Evolutionary conservation across 2,113 vertebrate genomes (phyloP).

Genomic region (Corythaixoides concolor): DNA sequence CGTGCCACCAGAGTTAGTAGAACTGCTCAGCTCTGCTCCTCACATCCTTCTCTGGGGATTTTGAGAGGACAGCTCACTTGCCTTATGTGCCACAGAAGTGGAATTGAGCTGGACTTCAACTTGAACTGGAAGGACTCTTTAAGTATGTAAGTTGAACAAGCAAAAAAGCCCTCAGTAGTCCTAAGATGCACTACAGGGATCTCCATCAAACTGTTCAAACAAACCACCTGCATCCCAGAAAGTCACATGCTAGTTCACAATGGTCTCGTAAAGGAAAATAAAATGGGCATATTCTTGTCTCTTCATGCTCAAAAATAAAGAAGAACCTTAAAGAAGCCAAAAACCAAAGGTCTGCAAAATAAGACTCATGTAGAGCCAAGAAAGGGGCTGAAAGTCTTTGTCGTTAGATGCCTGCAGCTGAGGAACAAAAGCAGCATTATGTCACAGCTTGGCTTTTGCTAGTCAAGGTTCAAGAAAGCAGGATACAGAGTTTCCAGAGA

Average conservation of each 20-base stretch:
- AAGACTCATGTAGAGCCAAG: neutral
- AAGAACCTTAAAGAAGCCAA: neutral
- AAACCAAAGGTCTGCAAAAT: neutral
- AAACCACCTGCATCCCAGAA: neutral
- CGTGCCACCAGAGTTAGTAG: neutral
- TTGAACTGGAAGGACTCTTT: neutral
- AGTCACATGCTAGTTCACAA: neutral
- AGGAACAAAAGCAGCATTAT: constrained; percentile 3
- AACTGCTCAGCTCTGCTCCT: neutral
- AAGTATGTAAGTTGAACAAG: neutral
- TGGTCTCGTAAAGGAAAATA: neutral
- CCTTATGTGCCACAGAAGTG: neutral
- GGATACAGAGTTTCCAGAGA: neutral
- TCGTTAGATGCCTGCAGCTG: neutral
- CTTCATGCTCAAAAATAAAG: neutral
- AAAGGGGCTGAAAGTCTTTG: neutral
- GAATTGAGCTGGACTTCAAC: neutral
- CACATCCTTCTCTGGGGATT: neutral
- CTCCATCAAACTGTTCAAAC: neutral
- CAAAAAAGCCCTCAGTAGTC: neutral
- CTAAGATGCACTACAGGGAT: neutral
- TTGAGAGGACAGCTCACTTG: neutral
- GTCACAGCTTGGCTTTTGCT: neutral
- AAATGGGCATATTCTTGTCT: neutral
- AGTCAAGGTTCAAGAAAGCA: neutral